Base-by-base conservation (phyloP, 2,888 invertebrate genomes). In the Trichogramma evanescens region DNA sequence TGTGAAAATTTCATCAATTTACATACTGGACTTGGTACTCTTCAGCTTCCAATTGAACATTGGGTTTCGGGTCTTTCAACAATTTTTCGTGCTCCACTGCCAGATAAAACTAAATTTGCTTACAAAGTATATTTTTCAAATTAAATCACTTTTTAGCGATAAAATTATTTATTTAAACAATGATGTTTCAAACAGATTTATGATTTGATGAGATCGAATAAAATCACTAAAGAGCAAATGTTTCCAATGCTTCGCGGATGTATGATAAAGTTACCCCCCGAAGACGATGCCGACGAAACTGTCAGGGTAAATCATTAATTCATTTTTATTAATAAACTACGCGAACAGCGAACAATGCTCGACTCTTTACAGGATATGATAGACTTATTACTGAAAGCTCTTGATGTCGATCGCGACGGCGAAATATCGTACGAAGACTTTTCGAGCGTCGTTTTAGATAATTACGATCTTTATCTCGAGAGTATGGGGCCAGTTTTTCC, bases 261-360 rank as follows among this genome's bases (percentile, higher is more conserved):
- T 61, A 63, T 81, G 56, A 79, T 81, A 60, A 80, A 77, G 66
- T 69, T 76, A 55, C 79, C 76, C 6, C 72, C 77, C 40, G 85
- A 85, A 63, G 86, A 86, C 69, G 84, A 86, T 69, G 82, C 83
- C 0, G 85, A 86, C 63, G 86, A 86, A 70, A 82, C 82, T 8
- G 81, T 84, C 7, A 82, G 73, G 65, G 77, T 77, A 63, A 59
- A 50, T 58, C n/a, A 44, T 5, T 6, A 51, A 48, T 43, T 49
- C n/a, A 10, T 7, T 45, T 45, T 45, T n/a, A 45, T 9, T 45
- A 45, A 45, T 26, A 50, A 39, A 10, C 10, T 42, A 54, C 2
- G 9, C 2, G 7, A 10, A 41, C 44, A 42, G 9, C 13, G 6
- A 5, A 40, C 44, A 5, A 26, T 46, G 10, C 13, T 8, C 51